phyloP scores from a whole-genome alignment of 1,140 invertebrate genomes.

The Cyclargus thomasi region DNA sequence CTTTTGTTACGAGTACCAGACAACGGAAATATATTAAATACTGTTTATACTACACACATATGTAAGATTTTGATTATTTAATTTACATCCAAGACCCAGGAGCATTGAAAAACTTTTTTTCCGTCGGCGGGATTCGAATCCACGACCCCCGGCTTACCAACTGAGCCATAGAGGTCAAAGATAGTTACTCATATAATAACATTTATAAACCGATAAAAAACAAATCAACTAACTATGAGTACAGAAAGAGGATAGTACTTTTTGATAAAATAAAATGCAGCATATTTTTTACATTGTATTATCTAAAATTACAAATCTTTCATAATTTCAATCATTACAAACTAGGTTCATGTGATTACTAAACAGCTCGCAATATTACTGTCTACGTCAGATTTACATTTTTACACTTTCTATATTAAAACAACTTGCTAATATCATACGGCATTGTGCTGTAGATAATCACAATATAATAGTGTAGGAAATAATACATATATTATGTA shows the following conservation, averaged over 20 bases:
- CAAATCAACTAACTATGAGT: too few relatives aligned
- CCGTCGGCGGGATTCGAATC: too few relatives aligned
- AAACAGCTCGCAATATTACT: conserved; percentile 53
- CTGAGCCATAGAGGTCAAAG: too few relatives aligned
- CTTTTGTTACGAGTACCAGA: too few relatives aligned
- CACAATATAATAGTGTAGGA: conserved; percentile 7
- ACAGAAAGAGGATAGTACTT: not conserved
- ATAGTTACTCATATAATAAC: too few relatives aligned
- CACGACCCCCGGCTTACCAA: too few relatives aligned
- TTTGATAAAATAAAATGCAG: conserved; percentile 22
- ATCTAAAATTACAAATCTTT: conserved; percentile 74
- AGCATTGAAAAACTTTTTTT: too few relatives aligned
- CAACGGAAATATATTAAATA: too few relatives aligned
- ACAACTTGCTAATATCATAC: conserved; percentile 21
- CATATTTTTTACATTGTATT: conserved; percentile 47
- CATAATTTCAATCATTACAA: conserved; percentile 64
- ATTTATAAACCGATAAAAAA: too few relatives aligned
- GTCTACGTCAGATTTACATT: conserved; percentile 67
- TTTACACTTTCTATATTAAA: conserved; percentile 53
- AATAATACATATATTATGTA: not conserved
- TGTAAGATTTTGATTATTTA: too few relatives aligned
- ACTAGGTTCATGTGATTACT: conserved; percentile 55
- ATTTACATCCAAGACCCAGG: too few relatives aligned
- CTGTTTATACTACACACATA: too few relatives aligned
- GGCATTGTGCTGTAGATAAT: conserved; percentile 8